A percentile compares a stretch with the other conserved stretches of the same genome.
These are phyloP conservation scores for Rutpela maculata DNA, from an alignment of 2,888 invertebrate genomes.

Conservation along the genomic window DNA sequence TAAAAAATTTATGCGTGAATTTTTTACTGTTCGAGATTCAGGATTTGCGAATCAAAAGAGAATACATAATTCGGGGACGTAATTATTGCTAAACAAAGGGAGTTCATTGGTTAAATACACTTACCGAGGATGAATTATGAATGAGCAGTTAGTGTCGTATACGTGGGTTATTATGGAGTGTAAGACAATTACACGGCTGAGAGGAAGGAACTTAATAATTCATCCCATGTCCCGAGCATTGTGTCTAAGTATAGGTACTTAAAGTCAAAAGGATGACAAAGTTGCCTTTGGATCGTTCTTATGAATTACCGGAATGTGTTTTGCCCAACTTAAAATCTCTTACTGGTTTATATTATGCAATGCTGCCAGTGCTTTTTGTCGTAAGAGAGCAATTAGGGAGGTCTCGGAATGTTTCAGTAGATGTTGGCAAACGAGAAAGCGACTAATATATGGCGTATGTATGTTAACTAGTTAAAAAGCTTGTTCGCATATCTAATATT, in stretches of 20 bases:
- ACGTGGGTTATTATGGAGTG: slow-evolving; percentile 70
- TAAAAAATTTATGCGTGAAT: not conserved
- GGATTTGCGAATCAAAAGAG: slow-evolving; percentile 6
- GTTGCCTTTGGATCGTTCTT: slow-evolving; percentile 62
- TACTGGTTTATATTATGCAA: slow-evolving; percentile 27
- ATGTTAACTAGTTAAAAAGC: not conserved
- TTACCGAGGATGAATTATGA: slow-evolving; percentile 69
- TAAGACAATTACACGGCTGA: slow-evolving; percentile 72
- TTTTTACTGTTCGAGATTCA: slow-evolving; percentile 2
- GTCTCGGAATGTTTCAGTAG: slow-evolving; percentile 2
- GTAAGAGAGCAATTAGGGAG: slow-evolving; percentile 15
- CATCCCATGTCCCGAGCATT: slow-evolving; percentile 71
- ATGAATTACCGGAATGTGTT: slow-evolving; percentile 53
- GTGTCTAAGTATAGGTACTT: slow-evolving; percentile 71
- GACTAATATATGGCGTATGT: not conserved
- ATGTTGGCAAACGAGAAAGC: not conserved
- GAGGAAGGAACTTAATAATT: slow-evolving; percentile 72
- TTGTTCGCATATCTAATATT: not conserved
- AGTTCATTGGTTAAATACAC: slow-evolving; percentile 66
- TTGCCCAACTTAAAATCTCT: slow-evolving; percentile 36
- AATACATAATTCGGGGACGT: slow-evolving; percentile 15
- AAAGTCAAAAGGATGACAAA: slow-evolving; percentile 66
- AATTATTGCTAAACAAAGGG: slow-evolving; percentile 36
- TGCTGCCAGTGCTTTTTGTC: slow-evolving; percentile 27
- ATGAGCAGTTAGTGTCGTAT: slow-evolving; percentile 70